Base-by-base conservation (phyloP, 1,140 invertebrate genomes). In the Neodiprion fabricii region DNA sequence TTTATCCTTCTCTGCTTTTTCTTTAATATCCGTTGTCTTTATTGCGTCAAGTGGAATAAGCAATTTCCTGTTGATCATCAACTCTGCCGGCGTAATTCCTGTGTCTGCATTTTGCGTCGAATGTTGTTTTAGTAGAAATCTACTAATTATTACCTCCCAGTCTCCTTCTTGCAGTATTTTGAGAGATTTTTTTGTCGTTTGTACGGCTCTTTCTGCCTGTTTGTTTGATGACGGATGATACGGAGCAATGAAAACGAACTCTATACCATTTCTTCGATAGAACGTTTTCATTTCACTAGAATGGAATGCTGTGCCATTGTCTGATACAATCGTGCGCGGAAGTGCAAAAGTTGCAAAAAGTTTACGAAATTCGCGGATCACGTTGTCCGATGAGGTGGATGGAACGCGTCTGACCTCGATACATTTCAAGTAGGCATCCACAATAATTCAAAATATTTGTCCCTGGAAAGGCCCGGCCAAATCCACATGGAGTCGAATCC, bases 401-500 rank as follows among this genome's bases (percentile, higher is more conserved):
- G 21, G 17, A 12, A 77, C 68, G 28, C n/a, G 1, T 50, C 67
- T 12, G 11, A 88, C 81, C 77, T 88, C 84, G 23, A 82, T 78
- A 82, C 83, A 89, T 72, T 85, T 85, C 0, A 82, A 82, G 70
- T 80, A 84, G 5, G 85, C 71, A 81, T 90, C 89, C 7, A 87
- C 80, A 5, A 87, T 53, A 48, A 90, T 81, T n/a, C 88, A 75
- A 72, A 86, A 89, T 71, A 74, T 81, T 72, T 83, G 76, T 2
- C 78, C 78, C 40, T 80, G 49, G 68, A 86, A 85, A 21, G 85
- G 88, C 12, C 88, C 87, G 9, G 87, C 87, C 79, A 86, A 89
- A 75, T 90, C 90, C 1, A 89, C 79, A 75, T 91, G 88, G 0
- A 90, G 69, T 66, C 88, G 76, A 21, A 82, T 78, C 88, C 88